These are phyloP conservation scores for Gambusia holbrooki DNA, from an alignment of 2,113 vertebrate species.

Conservation along the genomic window DNA sequence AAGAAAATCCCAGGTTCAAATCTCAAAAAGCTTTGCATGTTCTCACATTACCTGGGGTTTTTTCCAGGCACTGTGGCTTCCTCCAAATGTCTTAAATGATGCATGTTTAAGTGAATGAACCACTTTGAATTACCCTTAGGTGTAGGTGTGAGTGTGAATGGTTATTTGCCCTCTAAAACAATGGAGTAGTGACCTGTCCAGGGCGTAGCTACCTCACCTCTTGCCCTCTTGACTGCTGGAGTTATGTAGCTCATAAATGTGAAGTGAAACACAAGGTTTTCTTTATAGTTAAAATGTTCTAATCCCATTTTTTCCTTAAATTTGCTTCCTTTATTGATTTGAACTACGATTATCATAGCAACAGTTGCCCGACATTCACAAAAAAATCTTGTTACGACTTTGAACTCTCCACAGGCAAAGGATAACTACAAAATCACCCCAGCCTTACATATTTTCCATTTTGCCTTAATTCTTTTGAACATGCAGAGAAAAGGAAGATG, in stretches of 20 bases:
- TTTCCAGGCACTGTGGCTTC: background rate
- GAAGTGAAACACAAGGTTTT: background rate
- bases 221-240: background rate
- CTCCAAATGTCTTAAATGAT: background rate
- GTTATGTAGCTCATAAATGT: background rate
- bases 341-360: slow-evolving; percentile 48
- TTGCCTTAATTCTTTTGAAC: background rate
- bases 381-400: slow-evolving; percentile 47
- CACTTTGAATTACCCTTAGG: background rate
- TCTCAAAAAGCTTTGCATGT: background rate
- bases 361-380: slow-evolving; percentile 33
- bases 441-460: background rate
- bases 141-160: background rate
- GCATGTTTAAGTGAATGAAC: background rate
- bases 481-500: background rate
- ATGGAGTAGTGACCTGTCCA: background rate
- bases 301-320: slow-evolving; percentile 33
- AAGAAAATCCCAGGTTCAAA: background rate
- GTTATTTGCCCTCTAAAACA: background rate
- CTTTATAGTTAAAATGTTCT: background rate
- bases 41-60: background rate
- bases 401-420: slow-evolving; percentile 19
- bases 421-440: slow-evolving; percentile 28
- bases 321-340: slow-evolving; percentile 36
- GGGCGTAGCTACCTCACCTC: background rate